Percentiles rank a stretch among this genome's conserved stretches.
Evolutionary conservation across 1,140 invertebrate species (phyloP).

Genomic region (Nautilus pompilius): DNA sequence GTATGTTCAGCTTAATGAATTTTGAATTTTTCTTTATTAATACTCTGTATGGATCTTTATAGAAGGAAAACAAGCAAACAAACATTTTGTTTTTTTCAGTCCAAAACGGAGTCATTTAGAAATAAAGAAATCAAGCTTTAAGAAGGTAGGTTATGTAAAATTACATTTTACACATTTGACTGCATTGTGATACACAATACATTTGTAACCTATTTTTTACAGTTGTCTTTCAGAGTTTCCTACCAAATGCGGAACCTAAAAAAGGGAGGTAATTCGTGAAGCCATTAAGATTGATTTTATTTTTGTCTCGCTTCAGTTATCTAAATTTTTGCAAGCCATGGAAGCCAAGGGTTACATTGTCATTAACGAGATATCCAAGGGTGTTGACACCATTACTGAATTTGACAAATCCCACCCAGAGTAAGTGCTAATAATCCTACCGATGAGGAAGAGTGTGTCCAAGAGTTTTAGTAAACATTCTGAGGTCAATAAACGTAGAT

Average conservation of each 20-base stretch:
- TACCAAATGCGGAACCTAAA: not conserved
- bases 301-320: constrained; percentile 58
- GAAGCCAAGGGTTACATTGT: constrained; percentile 63
- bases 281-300: no score
- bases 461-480: no score
- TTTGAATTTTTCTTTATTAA: no score
- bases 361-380: constrained; percentile 69
- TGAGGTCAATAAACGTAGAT: no score
- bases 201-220: no score
- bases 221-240: not conserved
- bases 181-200: no score
- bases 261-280: not conserved
- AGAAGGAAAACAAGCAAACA: no score
- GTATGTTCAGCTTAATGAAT: no score
- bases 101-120: constrained; percentile 68
- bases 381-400: constrained; percentile 66
- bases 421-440: no score
- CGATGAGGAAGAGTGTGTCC: no score
- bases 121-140: constrained; percentile 84
- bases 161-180: no score
- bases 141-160: constrained; percentile 72
- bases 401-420: constrained; percentile 32
- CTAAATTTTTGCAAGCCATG: constrained; percentile 65
- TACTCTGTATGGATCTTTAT: no score
- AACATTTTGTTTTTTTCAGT: constrained; percentile 52